Percentiles rank a stretch among this genome's conserved stretches.
These are phyloP conservation scores for Micrasema longulum DNA, from an alignment of 1,140 invertebrate species.

Conservation along the genomic window DNA sequence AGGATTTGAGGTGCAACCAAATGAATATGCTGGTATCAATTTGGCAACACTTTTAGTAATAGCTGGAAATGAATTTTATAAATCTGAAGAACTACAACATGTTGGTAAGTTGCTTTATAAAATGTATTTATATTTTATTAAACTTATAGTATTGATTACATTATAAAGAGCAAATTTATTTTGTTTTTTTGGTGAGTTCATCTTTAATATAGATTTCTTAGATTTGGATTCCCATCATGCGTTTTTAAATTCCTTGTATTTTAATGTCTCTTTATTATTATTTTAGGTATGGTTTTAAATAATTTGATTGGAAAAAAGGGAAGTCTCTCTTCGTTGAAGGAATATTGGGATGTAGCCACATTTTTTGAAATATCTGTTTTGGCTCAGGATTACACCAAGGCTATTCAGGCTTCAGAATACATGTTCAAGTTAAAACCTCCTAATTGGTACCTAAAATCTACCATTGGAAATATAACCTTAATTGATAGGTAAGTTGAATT, in stretches of 20 bases:
- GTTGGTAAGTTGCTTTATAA: conserved; percentile 70
- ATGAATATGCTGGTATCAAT: conserved; percentile 99
- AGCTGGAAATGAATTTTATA: conserved; percentile 94
- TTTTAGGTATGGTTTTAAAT: conserved; percentile 90
- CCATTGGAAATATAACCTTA: conserved; percentile 96
- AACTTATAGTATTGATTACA: not conserved
- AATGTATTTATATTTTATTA: not conserved
- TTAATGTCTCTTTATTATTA: conserved; percentile 3
- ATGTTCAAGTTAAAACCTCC: conserved; percentile 99
- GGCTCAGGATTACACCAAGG: conserved; percentile 96
- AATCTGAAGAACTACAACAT: conserved; percentile 90
- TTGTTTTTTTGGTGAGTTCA: not conserved
- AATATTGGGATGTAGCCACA: conserved; percentile 99
- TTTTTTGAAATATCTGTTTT: conserved; percentile 99
- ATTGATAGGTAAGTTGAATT: conserved; percentile 76
- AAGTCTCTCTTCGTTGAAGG: conserved; percentile 89
- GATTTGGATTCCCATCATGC: too few species aligned
- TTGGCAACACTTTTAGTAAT: conserved; percentile 98
- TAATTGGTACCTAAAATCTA: conserved; percentile 98
- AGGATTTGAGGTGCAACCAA: conserved; percentile 97
- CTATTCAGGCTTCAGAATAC: conserved; percentile 96
- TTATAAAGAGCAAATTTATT: not conserved
- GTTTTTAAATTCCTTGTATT: too few species aligned
- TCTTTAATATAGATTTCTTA: too few species aligned
- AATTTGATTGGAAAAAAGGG: conserved; percentile 99